Evolutionary conservation across 2,888 invertebrate genomes (phyloP).

Genomic region (Cheilosia impressa): DNA sequence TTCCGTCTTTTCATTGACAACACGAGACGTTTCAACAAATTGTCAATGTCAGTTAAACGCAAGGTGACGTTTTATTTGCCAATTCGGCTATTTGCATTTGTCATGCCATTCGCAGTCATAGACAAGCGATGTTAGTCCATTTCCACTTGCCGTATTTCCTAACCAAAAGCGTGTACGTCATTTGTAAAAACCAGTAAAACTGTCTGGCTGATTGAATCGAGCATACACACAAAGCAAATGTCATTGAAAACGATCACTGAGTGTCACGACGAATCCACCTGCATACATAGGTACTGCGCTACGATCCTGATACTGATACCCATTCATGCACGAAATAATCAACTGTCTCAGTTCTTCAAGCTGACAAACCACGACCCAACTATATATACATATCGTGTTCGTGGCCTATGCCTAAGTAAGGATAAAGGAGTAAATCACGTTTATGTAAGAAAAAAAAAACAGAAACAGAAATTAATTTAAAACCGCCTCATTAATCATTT

Average conservation of each 20-base stretch:
- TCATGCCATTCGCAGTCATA: no score
- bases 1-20: no score
- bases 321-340: neutral
- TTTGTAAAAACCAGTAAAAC: no score
- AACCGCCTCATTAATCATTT: slow-evolving; percentile 65
- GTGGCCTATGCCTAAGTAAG: neutral
- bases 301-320: neutral
- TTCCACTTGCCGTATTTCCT: no score
- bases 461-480: slow-evolving; percentile 45
- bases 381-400: neutral
- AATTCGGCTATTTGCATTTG: no score
- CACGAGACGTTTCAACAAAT: no score
- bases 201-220: neutral
- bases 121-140: no score
- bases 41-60: no score
- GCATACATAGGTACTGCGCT: neutral
- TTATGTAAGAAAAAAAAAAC: neutral
- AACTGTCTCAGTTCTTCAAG: neutral
- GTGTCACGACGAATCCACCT: neutral
- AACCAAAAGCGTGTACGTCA: no score
- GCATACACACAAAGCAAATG: neutral
- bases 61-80: no score
- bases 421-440: neutral
- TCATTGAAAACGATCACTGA: neutral
- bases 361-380: neutral